Conservation (phyloP, 2,113 vertebrate genomes). For the Campylomormyrus tamandua region DNA sequence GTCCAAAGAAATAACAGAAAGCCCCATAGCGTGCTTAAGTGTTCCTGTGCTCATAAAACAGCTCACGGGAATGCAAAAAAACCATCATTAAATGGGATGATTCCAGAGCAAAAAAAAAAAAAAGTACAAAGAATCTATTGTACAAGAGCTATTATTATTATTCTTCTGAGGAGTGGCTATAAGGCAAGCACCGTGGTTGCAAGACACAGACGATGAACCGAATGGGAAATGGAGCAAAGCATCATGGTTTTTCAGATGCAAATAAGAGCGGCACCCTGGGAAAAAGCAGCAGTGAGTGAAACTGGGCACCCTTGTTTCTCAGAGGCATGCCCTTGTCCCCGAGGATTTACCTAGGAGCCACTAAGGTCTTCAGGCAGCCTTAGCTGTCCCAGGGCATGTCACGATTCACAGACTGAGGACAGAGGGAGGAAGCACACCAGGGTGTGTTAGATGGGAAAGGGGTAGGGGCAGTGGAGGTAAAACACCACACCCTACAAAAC, state of each 20-base stretch:
- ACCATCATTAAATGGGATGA: not conserved
- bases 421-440: constrained; percentile 48
- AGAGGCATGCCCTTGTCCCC: constrained; percentile 14
- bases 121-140: not conserved
- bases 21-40: not conserved
- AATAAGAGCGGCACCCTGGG: constrained; percentile 4
- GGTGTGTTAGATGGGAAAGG: constrained; percentile 49
- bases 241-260: not conserved
- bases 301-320: not conserved
- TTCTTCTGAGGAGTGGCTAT: not conserved
- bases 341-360: constrained; percentile 58
- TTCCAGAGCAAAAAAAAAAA: not conserved
- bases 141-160: not conserved
- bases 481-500: constrained; percentile 19
- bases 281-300: constrained; percentile 7
- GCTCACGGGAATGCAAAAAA: not conserved
- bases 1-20: not conserved
- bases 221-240: constrained; percentile 7
- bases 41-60: not conserved
- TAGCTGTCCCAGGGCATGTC: constrained; percentile 69
- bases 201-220: not conserved
- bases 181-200: not conserved
- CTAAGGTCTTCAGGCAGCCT: constrained; percentile 50
- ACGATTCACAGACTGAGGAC: constrained; percentile 66
- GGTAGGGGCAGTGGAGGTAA: not conserved